phyloP scores from a whole-genome alignment of 2,797 vertebrate genomes.

The Rallus crepitans region DNA sequence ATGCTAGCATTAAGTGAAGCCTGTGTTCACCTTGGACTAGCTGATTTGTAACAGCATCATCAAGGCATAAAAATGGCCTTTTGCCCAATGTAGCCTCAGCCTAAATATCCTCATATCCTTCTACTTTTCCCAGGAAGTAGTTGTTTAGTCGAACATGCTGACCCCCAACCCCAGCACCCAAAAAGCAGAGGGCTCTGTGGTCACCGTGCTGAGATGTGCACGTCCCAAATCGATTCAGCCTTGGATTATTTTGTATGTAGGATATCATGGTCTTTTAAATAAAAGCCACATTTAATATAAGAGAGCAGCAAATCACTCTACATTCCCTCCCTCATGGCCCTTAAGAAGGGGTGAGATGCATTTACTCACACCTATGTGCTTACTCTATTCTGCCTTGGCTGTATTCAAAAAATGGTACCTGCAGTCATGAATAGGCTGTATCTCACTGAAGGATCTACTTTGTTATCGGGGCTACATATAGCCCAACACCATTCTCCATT shows the following conservation, averaged over 20 bases:
- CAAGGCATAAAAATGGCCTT: not conserved
- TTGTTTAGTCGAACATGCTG: not conserved
- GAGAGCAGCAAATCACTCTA: not conserved
- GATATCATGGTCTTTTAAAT: not conserved
- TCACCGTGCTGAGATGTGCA: not conserved
- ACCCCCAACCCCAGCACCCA: not conserved
- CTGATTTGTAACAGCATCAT: not conserved
- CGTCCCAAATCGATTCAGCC: not conserved
- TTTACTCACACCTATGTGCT: not conserved
- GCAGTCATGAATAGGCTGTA: not conserved
- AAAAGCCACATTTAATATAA: not conserved
- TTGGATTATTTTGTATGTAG: not conserved
- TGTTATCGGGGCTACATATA: not conserved
- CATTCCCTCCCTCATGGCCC: not conserved
- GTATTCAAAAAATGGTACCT: not conserved
- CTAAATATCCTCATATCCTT: not conserved
- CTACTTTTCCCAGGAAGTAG: not conserved
- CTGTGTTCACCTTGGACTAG: not conserved
- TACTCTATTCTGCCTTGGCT: not conserved
- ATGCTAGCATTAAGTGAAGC: not conserved
- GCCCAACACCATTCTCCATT: not conserved
- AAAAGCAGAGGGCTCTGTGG: not conserved
- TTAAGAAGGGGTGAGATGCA: not conserved
- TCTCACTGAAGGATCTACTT: slow-evolving; percentile 18
- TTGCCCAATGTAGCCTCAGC: not conserved